Evolutionary conservation across 2,797 vertebrate genomes (phyloP).

Genomic region (Pogonophryne albipinna): DNA sequence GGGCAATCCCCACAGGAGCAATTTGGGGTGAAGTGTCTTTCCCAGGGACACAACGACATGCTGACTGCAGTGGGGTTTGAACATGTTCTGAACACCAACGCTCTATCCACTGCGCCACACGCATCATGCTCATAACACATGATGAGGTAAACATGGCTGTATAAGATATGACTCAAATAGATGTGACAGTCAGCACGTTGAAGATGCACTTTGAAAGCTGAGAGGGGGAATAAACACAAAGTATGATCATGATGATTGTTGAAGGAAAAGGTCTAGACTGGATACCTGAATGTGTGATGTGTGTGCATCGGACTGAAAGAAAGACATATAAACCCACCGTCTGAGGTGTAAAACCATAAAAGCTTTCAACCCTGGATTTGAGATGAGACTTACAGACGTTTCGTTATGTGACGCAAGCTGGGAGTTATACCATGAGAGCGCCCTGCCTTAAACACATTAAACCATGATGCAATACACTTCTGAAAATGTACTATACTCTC

Average conservation of each 20-base stretch:
- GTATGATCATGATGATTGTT: background rate
- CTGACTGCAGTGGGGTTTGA: too few species aligned
- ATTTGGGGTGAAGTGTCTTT: too few species aligned
- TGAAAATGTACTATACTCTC: background rate
- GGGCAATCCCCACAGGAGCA: too few species aligned
- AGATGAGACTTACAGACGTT: slow-evolving; percentile 32
- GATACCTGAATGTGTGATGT: background rate
- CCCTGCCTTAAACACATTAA: slow-evolving; percentile 16
- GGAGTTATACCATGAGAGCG: slow-evolving; percentile 3
- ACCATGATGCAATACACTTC: slow-evolving; percentile 5
- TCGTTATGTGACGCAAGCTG: slow-evolving; percentile 17
- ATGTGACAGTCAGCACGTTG: background rate
- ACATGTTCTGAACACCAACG: too few species aligned
- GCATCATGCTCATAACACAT: slow-evolving; percentile 11
- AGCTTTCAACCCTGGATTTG: slow-evolving; percentile 17
- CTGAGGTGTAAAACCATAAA: slow-evolving; percentile 52
- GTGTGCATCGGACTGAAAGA: slow-evolving; percentile 22
- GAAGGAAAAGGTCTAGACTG: slow-evolving; percentile 31
- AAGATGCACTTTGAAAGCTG: background rate
- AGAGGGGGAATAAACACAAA: slow-evolving; percentile 16
- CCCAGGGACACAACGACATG: too few species aligned
- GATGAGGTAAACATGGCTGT: slow-evolving; percentile 23
- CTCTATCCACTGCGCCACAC: too few species aligned
- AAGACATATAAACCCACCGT: slow-evolving; percentile 14
- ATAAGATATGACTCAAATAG: slow-evolving; percentile 15